phyloP scores from a whole-genome alignment of 2,888 invertebrate genomes.

The Stenoptilia bipunctidactyla region DNA sequence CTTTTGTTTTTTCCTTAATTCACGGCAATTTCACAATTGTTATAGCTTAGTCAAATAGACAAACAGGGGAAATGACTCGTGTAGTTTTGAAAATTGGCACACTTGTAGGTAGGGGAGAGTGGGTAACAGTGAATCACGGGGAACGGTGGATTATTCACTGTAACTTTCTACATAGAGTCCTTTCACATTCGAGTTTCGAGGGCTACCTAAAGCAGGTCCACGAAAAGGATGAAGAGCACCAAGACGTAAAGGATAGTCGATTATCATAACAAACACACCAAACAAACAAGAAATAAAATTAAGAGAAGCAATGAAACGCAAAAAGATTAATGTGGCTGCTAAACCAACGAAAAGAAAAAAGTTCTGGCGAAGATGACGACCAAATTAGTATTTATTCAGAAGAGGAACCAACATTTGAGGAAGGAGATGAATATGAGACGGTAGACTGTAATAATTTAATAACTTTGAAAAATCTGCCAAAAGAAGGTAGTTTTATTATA shows the following conservation, averaged over 20 bases:
- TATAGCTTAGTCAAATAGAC: too few relatives aligned
- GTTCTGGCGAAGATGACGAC: constrained; percentile 1
- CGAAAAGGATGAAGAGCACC: constrained; percentile 16
- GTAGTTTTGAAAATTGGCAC: too few relatives aligned
- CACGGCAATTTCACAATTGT: too few relatives aligned
- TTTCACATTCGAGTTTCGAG: constrained; percentile 17
- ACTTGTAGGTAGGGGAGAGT: too few relatives aligned
- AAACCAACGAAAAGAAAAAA: neutral
- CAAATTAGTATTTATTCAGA: constrained; percentile 3
- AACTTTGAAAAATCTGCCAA: constrained; percentile 1
- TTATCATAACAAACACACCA: constrained; percentile 23
- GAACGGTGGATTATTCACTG: too few relatives aligned
- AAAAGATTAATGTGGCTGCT: neutral
- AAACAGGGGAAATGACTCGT: too few relatives aligned
- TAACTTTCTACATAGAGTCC: too few relatives aligned
- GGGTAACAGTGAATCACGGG: too few relatives aligned
- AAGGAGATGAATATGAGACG: too few relatives aligned
- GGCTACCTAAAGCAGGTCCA: constrained; percentile 19
- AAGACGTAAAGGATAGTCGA: constrained; percentile 20
- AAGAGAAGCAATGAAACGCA: neutral
- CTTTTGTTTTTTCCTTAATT: too few relatives aligned
- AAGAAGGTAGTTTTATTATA: constrained; percentile 14
- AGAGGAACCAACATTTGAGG: constrained; percentile 1
- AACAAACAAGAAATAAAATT: constrained; percentile 15
- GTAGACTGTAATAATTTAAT: neutral